phyloP scores from a whole-genome alignment of 2,888 invertebrate genomes.

The Cheiracanthium punctorium region DNA sequence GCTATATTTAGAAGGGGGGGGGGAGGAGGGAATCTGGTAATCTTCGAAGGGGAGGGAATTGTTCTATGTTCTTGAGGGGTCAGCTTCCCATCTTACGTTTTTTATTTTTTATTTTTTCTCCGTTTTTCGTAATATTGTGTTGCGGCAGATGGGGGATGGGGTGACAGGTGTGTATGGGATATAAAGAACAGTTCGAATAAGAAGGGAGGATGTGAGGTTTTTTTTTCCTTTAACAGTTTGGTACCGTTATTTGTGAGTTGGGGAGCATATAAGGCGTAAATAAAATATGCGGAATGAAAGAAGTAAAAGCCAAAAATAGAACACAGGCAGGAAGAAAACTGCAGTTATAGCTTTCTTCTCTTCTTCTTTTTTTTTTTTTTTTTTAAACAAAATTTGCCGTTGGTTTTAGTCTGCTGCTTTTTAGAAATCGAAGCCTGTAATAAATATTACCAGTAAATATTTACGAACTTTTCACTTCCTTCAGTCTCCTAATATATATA shows the following conservation, averaged over 20 bases:
- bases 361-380: too few species aligned
- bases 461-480: too few species aligned
- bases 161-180: conserved; percentile 53
- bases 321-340: neutral
- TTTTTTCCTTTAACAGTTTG: neutral
- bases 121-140: conserved; percentile 34
- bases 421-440: too few species aligned
- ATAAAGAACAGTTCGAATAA: conserved; percentile 34
- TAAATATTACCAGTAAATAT: too few species aligned
- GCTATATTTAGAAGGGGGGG: conserved; percentile 47
- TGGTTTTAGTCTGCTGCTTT: too few species aligned
- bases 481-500: too few species aligned
- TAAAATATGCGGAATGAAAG: conserved; percentile 50
- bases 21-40: neutral
- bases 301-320: conserved; percentile 16
- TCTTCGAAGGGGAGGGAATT: neutral
- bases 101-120: conserved; percentile 24
- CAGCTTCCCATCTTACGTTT: conserved; percentile 63
- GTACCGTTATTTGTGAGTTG: conserved; percentile 45
- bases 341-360: too few species aligned
- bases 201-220: neutral
- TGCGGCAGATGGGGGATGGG: conserved; percentile 37
- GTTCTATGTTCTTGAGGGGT: conserved; percentile 43
- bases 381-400: too few species aligned
- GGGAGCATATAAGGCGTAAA: conserved; percentile 49